A percentile compares a stretch with the other conserved stretches of the same genome.
Conservation (phyloP, 2,888 invertebrate genomes). For the Agrochola lychnidis region DNA sequence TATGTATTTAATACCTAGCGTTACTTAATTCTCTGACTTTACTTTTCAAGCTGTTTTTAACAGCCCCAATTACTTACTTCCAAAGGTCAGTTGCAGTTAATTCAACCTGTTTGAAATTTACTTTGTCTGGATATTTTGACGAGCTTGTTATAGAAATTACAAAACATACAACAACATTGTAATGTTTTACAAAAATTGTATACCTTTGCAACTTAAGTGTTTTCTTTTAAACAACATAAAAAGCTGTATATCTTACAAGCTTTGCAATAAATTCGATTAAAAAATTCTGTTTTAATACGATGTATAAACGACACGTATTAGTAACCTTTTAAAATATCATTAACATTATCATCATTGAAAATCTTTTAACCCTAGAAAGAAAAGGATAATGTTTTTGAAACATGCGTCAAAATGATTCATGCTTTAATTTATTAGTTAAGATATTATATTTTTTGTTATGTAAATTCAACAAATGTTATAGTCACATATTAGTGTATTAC, state of each 20-base stretch:
- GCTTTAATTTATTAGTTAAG: no score
- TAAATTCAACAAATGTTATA: no score
- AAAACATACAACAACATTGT: conserved; percentile 15
- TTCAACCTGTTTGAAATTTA: conserved; percentile 21
- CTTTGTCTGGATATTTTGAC: conserved; percentile 16
- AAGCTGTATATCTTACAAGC: background rate
- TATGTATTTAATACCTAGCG: background rate
- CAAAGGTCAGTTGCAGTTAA: conserved; percentile 29
- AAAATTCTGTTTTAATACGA: no score
- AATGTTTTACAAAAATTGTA: background rate
- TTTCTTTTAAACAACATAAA: conserved; percentile 4
- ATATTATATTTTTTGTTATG: no score
- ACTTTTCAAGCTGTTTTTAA: conserved; percentile 21
- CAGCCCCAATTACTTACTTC: conserved; percentile 16
- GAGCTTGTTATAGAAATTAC: conserved; percentile 33
- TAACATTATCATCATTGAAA: background rate
- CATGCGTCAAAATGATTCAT: no score
- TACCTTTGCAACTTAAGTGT: background rate
- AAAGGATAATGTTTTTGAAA: background rate
- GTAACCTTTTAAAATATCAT: background rate
- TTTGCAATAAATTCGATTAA: background rate
- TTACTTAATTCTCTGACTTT: background rate
- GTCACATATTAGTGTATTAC: no score
- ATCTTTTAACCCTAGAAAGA: background rate
- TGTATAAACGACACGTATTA: background rate